These are phyloP conservation scores for Oryctes rhinoceros DNA, from an alignment of 1,140 invertebrate species.

Conservation along the genomic window DNA sequence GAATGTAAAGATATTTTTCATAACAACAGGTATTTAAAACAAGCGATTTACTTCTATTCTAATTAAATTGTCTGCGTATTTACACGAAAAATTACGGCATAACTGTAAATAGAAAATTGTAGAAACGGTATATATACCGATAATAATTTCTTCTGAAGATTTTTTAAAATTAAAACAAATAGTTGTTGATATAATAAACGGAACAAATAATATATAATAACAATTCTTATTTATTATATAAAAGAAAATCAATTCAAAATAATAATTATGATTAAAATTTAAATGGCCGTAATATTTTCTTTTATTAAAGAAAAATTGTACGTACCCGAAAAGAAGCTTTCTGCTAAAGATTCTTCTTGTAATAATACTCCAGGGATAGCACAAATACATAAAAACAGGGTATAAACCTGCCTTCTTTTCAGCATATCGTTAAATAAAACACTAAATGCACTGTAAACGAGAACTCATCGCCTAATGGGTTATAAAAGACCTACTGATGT, in stretches of 20 bases:
- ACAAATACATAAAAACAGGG: conserved; percentile 38
- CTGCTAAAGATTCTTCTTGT: conserved; percentile 80
- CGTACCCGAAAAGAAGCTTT: conserved; percentile 79
- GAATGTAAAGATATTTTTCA: too few species aligned
- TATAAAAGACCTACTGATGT: conserved; percentile 39
- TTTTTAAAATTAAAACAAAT: too few species aligned
- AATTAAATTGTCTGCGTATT: not conserved
- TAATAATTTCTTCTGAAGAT: not conserved
- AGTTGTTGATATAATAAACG: too few species aligned
- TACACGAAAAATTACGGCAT: not conserved
- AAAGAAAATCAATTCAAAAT: too few species aligned
- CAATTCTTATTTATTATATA: too few species aligned
- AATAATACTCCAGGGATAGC: conserved; percentile 51
- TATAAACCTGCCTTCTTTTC: conserved; percentile 38
- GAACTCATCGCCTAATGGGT: conserved; percentile 39
- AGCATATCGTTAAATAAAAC: conserved; percentile 43
- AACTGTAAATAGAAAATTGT: conserved; percentile 29
- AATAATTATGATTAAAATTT: not conserved
- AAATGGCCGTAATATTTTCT: not conserved
- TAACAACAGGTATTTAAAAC: too few species aligned
- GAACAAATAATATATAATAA: too few species aligned
- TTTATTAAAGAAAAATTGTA: conserved; percentile 10
- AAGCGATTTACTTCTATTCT: too few species aligned
- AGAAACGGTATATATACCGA: not conserved
- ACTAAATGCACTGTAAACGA: conserved; percentile 38